These are phyloP conservation scores for Anguilla obscura DNA, from an alignment of 2,797 vertebrate species.

Conservation along the genomic window DNA sequence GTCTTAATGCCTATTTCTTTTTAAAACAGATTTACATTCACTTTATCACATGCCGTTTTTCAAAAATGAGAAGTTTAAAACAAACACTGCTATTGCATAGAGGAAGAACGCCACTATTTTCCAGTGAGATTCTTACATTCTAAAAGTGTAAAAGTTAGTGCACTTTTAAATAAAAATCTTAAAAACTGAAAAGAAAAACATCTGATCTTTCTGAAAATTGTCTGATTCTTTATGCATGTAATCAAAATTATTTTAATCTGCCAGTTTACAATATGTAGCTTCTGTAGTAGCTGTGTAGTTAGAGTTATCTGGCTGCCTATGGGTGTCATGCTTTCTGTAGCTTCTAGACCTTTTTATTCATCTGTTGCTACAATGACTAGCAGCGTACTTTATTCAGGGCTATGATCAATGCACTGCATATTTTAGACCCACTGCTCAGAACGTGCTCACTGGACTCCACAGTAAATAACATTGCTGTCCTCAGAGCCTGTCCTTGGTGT, in stretches of 20 bases:
- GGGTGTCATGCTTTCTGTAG: no score
- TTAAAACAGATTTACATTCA: background rate
- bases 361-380: no score
- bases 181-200: no score
- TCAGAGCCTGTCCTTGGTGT: background rate
- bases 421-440: background rate
- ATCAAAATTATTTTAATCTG: background rate
- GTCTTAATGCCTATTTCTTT: background rate
- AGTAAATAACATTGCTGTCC: background rate
- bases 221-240: no score
- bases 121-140: background rate
- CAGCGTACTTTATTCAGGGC: no score
- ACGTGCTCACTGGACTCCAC: background rate
- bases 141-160: no score
- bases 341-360: no score
- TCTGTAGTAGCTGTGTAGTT: background rate
- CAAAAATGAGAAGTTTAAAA: background rate
- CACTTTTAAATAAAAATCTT: no score
- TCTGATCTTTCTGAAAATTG: no score
- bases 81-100: background rate
- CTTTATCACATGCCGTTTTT: background rate
- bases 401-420: background rate
- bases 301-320: no score
- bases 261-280: background rate
- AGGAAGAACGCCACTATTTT: background rate